phyloP scores from a whole-genome alignment of 2,113 vertebrate genomes.

The Erythrocercus mccallii region DNA sequence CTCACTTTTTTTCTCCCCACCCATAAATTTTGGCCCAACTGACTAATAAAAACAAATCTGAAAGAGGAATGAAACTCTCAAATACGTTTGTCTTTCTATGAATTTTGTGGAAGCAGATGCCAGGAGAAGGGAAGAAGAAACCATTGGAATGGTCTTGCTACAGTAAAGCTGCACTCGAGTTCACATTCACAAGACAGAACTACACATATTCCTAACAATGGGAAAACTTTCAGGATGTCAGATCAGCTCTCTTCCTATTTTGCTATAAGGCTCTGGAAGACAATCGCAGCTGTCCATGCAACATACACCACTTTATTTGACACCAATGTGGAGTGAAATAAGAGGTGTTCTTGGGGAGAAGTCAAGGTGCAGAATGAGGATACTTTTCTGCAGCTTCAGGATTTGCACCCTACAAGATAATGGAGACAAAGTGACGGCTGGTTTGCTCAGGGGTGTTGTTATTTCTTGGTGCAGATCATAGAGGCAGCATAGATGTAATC shows the following conservation, averaged over 20 bases:
- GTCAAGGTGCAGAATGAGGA: not conserved
- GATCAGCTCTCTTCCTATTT: not conserved
- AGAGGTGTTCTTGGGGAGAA: not conserved
- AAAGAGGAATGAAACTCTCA: not conserved
- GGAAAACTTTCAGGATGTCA: not conserved
- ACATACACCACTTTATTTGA: not conserved
- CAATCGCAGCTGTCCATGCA: not conserved
- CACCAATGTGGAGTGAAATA: not conserved
- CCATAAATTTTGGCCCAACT: not conserved
- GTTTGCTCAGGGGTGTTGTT: not conserved
- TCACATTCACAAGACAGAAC: not conserved
- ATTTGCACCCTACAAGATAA: not conserved
- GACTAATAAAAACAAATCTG: not conserved
- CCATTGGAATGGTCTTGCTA: not conserved
- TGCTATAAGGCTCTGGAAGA: not conserved
- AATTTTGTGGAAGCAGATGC: not conserved
- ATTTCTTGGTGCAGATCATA: not conserved
- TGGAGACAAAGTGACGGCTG: not conserved
- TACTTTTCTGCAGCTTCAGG: not conserved
- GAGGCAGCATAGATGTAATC: not conserved
- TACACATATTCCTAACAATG: not conserved
- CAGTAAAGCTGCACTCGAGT: not conserved
- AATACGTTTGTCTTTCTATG: not conserved
- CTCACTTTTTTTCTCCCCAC: not conserved
- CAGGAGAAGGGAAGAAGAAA: not conserved